Evolutionary conservation across 2,888 invertebrate species (phyloP), one percentile per base, ranked within the genome.

Genomic region (Thymelicus lineola): DNA sequence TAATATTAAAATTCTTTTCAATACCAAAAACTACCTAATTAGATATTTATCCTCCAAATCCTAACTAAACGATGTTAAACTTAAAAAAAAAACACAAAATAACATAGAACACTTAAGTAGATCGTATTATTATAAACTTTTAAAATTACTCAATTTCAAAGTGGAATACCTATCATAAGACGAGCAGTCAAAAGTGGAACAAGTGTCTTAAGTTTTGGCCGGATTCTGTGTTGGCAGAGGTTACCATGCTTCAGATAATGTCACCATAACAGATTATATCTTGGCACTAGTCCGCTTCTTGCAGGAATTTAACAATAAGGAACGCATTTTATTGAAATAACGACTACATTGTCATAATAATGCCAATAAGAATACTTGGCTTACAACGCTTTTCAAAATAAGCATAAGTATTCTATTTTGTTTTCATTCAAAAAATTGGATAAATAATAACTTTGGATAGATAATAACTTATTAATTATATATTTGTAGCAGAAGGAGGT

Each of bases 231-330:
- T 90, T 90, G 91, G 91, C 91, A 90, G 82, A 81, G 83, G 84
- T 74, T 78, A 71, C 72, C 71, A 72, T 71, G 78, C 74, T 86
- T 82, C 82, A 85, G 89, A 90, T 90, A 91, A 90, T 89, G 90
- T 90, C 90, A 88, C 90, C 90, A 90, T 91, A 91, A 90, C 90
- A 91, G 92, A 92, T 92, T 91, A 92, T 90, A 86, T 90, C 90
- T 92, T 92, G 91, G 92, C 92, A 91, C 84, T 80, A 76, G 76
- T 80, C 82, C 79, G 79, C 77, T 81, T 75, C 79, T 80, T 79
- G 77, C 80, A 79, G 82, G 81, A 81, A 84, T 83, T 84, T 82
- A 83, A 86, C 82, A 85, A 83, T 88, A 84, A 84, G 83, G 82
- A 80, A 82, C 80, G 84, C 73, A 71, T 72, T 85, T 85, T 86